Evolutionary conservation across 2,113 vertebrate species (phyloP), one percentile per base, ranked within the genome.

Genomic region (Tachysurus vachellii): DNA sequence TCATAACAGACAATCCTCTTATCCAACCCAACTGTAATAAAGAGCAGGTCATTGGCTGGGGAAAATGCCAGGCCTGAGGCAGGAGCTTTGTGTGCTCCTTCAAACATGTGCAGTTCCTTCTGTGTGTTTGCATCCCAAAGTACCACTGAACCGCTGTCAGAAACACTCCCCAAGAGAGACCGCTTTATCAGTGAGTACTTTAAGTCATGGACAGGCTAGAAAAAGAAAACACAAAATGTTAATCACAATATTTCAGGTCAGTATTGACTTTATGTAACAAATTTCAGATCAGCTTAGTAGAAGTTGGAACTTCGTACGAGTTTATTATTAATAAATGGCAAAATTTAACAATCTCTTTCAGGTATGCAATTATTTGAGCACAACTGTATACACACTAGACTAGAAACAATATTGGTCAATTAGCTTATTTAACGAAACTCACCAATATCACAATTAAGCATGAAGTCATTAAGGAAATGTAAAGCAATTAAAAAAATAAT

Each of bases 1-100:
- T 99, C 98, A 90, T 99, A 99, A 88, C 97, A 97, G 94, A 98
- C 93, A 88, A 99, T 97, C 95, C 97, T 98, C 94, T 99, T 99
- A 94, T 99, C 98, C 91, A 99, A 93, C 73, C 98, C 98, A 61
- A 99, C 95, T 54, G 97, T 99, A 91, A 97, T 96, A 91, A 98
- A 95, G 17, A 99, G 94, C 90, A 99, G 89, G 62, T 99, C 97
- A 83, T 97, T 99, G 93, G 96, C 95, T 19, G 98, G 98, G 84
- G 98, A 99, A 94, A 99, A 99, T 88, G 96, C 96, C 83, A 99
- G 93, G 89, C 96, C 97, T 0, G 96, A 97, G 88, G 96, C 96
- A 1, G 98, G 98, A 26, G 97, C 98, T 92, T 98, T 99, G 90
- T 99, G 98, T 26, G 96, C 91, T 28, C 92, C 91, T 80, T 97